phyloP scores from a whole-genome alignment of 2,113 vertebrate genomes.

The Petroica traversi region DNA sequence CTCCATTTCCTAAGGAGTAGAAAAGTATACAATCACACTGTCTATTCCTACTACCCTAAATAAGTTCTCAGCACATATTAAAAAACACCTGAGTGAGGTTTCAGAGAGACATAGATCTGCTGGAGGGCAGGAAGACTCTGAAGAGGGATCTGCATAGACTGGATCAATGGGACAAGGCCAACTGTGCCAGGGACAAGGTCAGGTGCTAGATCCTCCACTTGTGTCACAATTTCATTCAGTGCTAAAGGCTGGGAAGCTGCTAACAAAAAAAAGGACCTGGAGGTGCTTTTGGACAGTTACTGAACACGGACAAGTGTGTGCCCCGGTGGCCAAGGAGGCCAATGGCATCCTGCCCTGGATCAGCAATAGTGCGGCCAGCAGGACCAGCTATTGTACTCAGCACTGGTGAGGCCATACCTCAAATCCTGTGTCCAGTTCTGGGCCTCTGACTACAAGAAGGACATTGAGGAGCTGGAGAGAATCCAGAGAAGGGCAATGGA shows the following conservation, averaged over 20 bases:
- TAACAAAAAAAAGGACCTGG: no score
- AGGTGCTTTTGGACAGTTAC: background rate
- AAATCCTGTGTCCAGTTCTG: no score
- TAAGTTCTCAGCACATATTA: background rate
- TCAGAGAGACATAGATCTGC: background rate
- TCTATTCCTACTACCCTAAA: background rate
- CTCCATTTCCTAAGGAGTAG: background rate
- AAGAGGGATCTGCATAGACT: background rate
- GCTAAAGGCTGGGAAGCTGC: background rate
- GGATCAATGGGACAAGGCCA: background rate
- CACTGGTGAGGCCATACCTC: background rate
- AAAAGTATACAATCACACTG: background rate
- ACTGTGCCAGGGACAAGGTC: no score
- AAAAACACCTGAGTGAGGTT: background rate
- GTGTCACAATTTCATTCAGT: background rate
- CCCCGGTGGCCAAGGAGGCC: background rate
- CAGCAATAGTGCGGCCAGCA: background rate
- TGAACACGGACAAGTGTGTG: background rate
- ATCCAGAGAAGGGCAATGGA: background rate
- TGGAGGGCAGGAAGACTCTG: background rate
- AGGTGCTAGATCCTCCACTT: background rate
- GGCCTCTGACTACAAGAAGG: background rate
- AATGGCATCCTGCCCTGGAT: fast-evolving
- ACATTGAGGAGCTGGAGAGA: fast-evolving
- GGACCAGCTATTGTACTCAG: fast-evolving